Base-by-base conservation (phyloP, 2,797 vertebrate genomes). In the Miichthys miiuy region DNA sequence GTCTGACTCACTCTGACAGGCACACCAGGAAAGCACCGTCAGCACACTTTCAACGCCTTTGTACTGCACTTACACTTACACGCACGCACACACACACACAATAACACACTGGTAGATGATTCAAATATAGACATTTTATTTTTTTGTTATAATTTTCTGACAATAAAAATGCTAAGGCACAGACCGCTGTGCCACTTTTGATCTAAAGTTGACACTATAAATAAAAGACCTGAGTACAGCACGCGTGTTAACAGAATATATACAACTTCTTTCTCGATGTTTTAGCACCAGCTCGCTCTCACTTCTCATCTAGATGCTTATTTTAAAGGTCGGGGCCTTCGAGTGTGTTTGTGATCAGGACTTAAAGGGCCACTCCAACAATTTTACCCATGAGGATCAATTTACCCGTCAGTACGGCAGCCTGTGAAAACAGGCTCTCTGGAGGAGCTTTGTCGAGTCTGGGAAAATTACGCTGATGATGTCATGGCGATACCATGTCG, bases 1-100 rank as follows among this genome's bases (percentile, higher is more conserved):
- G 84, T 84, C 68, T 91, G 87, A 90, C 84, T 90, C 87, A 88
- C 64, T 68, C 52, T 47, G 48, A 67, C 77, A 65, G 65, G 17
- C 65, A 65, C 73, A 71, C 47, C 51, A 75, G 76, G 52, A 87
- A 63, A 67, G 63, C 85, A 80, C 67, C 16, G 73, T 88, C 89
- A 89, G 86, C 89, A 86, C 70, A 60, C 57, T 55, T 46, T 64
- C 51, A 57, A 38, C 23, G 1, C 62, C 44, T 71, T 7, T 65
- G 66, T 79, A 56, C 38, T 8, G 34, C 34, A 34, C 34, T 34
- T 34, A 34, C 34, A 34, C 34, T 8, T 34, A 38, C 34, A 6
- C 5, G 1, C 7, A 30, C 30, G 1, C 27, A 30, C 27, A 30
- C 34, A 8, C 34, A 34, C 1, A 34, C 7, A 72, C 17, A 69